Evolutionary conservation across 2,113 vertebrate species (phyloP).

Genomic region (Clinocottus analis): DNA sequence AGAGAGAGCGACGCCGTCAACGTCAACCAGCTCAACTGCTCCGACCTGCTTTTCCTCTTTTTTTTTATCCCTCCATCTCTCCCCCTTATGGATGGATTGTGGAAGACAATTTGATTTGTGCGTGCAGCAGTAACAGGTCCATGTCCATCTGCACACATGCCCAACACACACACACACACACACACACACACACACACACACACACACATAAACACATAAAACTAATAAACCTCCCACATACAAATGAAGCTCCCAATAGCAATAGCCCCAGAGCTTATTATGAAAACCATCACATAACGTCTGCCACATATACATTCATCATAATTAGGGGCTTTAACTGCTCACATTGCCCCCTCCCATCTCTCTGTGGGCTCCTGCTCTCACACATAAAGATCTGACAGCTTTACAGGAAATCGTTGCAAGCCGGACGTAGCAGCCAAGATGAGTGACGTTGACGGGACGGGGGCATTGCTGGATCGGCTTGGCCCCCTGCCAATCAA

Average conservation of each 20-base stretch:
- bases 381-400: constrained; percentile 59
- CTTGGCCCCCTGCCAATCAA: constrained; percentile 43
- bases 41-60: constrained; percentile 1
- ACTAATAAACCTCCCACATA: constrained; percentile 41
- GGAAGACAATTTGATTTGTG: constrained; percentile 29
- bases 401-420: constrained; percentile 73
- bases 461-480: constrained; percentile 32
- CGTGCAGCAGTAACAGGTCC: not conserved
- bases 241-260: constrained; percentile 55
- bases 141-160: not conserved
- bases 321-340: constrained; percentile 68
- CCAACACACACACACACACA: not conserved
- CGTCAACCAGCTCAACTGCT: constrained; percentile 34
- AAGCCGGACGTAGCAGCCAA: constrained; percentile 22
- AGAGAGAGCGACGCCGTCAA: constrained; percentile 36
- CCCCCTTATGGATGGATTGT: constrained; percentile 16
- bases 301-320: constrained; percentile 66
- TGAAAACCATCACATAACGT: constrained; percentile 45
- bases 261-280: constrained; percentile 61
- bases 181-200: not conserved
- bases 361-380: constrained; percentile 44
- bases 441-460: constrained; percentile 63
- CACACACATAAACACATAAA: not conserved
- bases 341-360: constrained; percentile 19
- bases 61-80: constrained; percentile 30